Percentiles rank a stretch among this genome's conserved stretches.
Conservation (phyloP, 2,113 vertebrate genomes). For the Pycnonotus jocosus region DNA sequence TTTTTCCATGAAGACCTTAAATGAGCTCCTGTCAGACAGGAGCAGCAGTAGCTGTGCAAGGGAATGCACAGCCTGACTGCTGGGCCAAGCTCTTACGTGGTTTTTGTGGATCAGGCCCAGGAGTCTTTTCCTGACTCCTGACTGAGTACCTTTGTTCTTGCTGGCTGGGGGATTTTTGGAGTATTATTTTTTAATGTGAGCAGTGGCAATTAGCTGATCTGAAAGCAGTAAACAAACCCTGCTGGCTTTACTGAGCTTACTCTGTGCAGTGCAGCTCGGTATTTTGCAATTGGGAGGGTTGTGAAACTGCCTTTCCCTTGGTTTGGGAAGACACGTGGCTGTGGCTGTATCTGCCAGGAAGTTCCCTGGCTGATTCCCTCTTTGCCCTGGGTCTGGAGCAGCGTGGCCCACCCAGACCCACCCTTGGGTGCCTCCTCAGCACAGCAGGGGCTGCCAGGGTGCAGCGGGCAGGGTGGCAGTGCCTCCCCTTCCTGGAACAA, state of each 20-base stretch:
- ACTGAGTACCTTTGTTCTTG: neutral
- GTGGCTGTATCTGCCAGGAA: neutral
- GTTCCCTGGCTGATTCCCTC: neutral
- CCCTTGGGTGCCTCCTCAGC: neutral
- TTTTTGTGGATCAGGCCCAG: neutral
- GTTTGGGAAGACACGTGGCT: neutral
- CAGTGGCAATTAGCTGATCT: neutral
- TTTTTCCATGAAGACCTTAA: neutral
- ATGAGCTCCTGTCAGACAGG: neutral
- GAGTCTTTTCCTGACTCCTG: neutral
- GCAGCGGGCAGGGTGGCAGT: neutral
- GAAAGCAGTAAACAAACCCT: neutral
- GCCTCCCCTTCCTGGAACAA: neutral
- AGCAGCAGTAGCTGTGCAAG: neutral
- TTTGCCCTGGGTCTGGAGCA: neutral
- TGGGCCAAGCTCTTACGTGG: neutral
- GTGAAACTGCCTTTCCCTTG: neutral
- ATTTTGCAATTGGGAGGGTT: conserved; percentile 19
- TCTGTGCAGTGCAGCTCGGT: neutral
- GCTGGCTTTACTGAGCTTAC: neutral
- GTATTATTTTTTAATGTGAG: neutral
- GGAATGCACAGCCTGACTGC: neutral
- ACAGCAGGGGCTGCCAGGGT: neutral
- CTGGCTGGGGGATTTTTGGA: neutral
- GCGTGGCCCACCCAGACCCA: neutral